These are phyloP conservation scores for Mesoligia furuncula DNA, from an alignment of 2,888 invertebrate genomes.

Conservation along the genomic window DNA sequence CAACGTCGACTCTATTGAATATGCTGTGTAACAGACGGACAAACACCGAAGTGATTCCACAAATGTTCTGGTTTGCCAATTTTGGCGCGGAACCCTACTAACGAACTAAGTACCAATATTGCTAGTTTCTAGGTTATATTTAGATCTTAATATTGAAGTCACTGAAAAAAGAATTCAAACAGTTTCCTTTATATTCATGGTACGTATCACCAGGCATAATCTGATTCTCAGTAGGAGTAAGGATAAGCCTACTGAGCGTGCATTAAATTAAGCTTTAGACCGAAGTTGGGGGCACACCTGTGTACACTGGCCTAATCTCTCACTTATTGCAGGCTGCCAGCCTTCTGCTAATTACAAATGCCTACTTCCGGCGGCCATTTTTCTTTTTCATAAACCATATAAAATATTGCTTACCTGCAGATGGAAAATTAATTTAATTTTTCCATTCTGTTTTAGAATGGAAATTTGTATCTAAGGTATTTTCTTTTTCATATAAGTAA, in stretches of 20 bases:
- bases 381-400: not conserved
- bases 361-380: slow-evolving; percentile 5
- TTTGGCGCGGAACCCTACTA: not conserved
- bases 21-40: not conserved
- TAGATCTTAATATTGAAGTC: not conserved
- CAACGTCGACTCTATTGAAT: not conserved
- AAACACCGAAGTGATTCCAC: not conserved
- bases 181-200: not conserved
- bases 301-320: slow-evolving; percentile 66
- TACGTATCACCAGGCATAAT: slow-evolving; percentile 20
- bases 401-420: slow-evolving; percentile 1
- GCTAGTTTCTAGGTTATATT: not conserved
- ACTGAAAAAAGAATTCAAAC: not conserved
- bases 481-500: not conserved
- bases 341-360: slow-evolving; percentile 51
- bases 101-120: not conserved
- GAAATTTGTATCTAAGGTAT: no score
- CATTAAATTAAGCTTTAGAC: slow-evolving; percentile 68
- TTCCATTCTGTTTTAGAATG: not conserved
- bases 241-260: slow-evolving; percentile 41
- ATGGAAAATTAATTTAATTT: slow-evolving; percentile 4
- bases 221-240: slow-evolving; percentile 24
- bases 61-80: not conserved
- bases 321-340: slow-evolving; percentile 57
- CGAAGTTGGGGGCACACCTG: slow-evolving; percentile 70